Evolutionary conservation across 1,140 invertebrate genomes (phyloP).

Genomic region (Chlorops oryzae): DNA sequence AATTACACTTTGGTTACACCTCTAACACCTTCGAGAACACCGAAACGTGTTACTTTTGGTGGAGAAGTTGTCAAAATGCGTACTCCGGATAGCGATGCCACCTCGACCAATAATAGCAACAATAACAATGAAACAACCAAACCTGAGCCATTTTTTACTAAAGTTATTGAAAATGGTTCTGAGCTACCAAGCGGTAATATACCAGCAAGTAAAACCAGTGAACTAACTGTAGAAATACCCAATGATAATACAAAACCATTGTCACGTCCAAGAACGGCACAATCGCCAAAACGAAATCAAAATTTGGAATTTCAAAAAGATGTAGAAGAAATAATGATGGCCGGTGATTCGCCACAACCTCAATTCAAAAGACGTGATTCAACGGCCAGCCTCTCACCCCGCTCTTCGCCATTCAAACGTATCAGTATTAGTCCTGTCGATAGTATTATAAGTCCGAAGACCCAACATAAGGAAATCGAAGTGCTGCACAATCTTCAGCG

Average conservation of each 20-base stretch:
- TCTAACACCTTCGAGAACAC: slow-evolving; percentile 47
- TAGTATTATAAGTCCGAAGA: slow-evolving; percentile 49
- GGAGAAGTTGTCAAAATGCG: slow-evolving; percentile 75
- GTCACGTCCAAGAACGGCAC: slow-evolving; percentile 13
- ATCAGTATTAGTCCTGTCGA: slow-evolving; percentile 47
- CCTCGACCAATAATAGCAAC: slow-evolving; percentile 26
- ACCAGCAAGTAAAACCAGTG: slow-evolving; percentile 21
- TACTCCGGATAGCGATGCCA: slow-evolving; percentile 71
- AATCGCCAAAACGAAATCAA: slow-evolving; percentile 11
- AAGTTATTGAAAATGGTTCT: too few relatives aligned
- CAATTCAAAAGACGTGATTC: slow-evolving; percentile 1
- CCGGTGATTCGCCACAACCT: slow-evolving; percentile 6
- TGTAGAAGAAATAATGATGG: too few relatives aligned
- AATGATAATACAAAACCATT: slow-evolving; percentile 41
- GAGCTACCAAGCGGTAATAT: too few relatives aligned
- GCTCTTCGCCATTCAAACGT: slow-evolving; percentile 36
- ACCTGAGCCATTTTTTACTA: not conserved
- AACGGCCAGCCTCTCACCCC: slow-evolving; percentile 17
- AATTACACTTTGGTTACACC: slow-evolving; percentile 18
- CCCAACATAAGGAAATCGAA: slow-evolving; percentile 56
- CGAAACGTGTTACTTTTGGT: slow-evolving; percentile 69
- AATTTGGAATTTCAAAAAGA: not conserved
- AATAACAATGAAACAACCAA: slow-evolving; percentile 23
- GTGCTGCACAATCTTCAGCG: slow-evolving; percentile 58
- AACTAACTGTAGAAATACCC: slow-evolving; percentile 34